Evolutionary conservation across 2,888 invertebrate genomes (phyloP).

Genomic region (Conistra vaccinii): DNA sequence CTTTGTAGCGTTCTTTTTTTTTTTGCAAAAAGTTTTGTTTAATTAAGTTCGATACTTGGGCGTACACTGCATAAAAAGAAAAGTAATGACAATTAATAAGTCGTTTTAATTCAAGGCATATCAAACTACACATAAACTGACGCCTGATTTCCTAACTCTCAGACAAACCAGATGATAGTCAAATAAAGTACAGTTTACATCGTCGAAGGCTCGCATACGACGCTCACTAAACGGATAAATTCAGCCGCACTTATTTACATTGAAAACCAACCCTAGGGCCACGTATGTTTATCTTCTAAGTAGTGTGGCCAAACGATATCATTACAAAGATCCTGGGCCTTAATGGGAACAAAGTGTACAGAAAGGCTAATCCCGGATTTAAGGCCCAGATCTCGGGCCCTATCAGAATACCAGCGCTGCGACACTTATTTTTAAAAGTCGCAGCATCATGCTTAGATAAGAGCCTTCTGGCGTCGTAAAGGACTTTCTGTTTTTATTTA

Average conservation of each 20-base stretch:
- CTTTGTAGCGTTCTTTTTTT: too few relatives aligned
- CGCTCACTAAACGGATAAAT: background rate
- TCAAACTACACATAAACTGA: background rate
- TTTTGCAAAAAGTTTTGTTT: too few relatives aligned
- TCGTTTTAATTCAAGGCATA: background rate
- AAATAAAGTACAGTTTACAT: background rate
- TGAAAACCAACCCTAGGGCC: background rate
- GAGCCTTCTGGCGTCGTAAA: too few relatives aligned
- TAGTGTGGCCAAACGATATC: constrained; percentile 22
- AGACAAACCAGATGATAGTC: background rate
- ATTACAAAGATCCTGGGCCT: constrained; percentile 8
- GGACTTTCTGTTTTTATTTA: too few relatives aligned
- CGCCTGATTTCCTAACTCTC: background rate
- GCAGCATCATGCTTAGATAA: too few relatives aligned
- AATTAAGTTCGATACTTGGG: too few relatives aligned
- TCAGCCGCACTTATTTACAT: constrained; percentile 27
- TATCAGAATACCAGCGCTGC: too few relatives aligned
- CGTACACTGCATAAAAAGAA: too few relatives aligned
- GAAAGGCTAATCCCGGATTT: constrained; percentile 41
- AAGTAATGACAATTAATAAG: background rate
- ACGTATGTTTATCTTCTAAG: constrained; percentile 28
- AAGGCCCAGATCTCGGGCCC: background rate
- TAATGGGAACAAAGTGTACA: constrained; percentile 22
- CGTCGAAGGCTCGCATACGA: background rate
- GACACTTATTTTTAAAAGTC: too few relatives aligned